Base-by-base conservation (phyloP, 2,888 invertebrate genomes). In the Clusia tigrina region DNA sequence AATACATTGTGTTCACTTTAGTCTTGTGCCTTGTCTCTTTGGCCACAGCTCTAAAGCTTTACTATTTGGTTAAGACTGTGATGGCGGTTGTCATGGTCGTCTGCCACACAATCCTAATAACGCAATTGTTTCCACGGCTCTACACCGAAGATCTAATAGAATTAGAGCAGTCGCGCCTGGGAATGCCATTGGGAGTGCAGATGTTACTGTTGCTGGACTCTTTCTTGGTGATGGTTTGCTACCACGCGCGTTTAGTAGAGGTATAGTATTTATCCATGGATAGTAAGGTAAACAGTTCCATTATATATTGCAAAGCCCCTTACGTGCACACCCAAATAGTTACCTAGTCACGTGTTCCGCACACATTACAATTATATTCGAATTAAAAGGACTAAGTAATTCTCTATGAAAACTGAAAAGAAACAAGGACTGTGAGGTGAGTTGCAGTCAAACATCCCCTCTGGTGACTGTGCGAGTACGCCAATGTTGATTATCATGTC, bases 1-100 rank as follows among this genome's bases (percentile, higher is more conserved):
- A 97, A 82, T 96, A 96, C 78, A 90, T 95, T 15, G 94, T 96
- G 2, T 96, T 95, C 84, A 94, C 95, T 2, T 96, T 96, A 93
- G 91, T 97, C 58, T 85, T 98, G 18, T 94, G 96, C 74, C 87
- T 98, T 77, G 91, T 98, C 46, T 94, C 95, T 0, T 85, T 95
- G 64, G 95, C 97, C 0, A 94, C 97, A 0, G 96, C 96, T 26
- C 86, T 98, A 26, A 96, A 95, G 81, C 85, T 96, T 18, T 94
- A 95, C 79, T 95, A 94, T 78, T 82, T 95, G 67, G 90, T 94
- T 58, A 96, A 96, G 82, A 91, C 93, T 0, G 86, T 89, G 17
- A 85, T 95, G 72, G 93, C 95, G 0, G 83, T 91, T 6, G 81
- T 89, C 15, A 92, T 95, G 87, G 91, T 94, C 1, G 81, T 87